Conservation (phyloP, 2,113 vertebrate species). For the Phalacrocorax pelagicus region DNA sequence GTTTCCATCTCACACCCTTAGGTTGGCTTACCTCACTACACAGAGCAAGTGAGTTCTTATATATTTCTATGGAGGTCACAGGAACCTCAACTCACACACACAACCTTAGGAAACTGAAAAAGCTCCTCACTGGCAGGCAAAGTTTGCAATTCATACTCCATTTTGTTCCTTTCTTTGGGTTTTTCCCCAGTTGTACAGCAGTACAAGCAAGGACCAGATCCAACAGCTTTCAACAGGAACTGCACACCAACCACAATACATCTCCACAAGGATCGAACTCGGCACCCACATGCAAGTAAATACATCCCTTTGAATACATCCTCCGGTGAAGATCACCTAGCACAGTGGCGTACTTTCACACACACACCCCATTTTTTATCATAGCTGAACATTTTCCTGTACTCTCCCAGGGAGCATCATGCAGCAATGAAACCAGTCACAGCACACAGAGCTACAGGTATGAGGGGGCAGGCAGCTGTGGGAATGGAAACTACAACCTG, state of each 20-base stretch:
- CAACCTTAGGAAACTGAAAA: background rate
- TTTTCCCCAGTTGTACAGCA: background rate
- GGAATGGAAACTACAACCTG: background rate
- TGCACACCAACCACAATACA: too few relatives aligned
- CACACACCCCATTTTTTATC: background rate
- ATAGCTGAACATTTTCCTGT: background rate
- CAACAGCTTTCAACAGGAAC: background rate
- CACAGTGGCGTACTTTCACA: too few relatives aligned
- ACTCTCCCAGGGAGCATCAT: background rate
- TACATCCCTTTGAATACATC: fast-evolving
- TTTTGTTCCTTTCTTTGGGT: background rate
- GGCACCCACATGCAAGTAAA: fast-evolving
- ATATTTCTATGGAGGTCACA: background rate
- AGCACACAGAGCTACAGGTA: background rate
- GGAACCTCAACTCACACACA: background rate
- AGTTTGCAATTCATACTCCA: background rate
- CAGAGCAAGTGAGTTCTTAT: background rate
- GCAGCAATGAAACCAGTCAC: background rate
- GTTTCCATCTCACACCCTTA: background rate
- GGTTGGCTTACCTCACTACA: background rate
- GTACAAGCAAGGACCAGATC: background rate
- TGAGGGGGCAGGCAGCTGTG: background rate
- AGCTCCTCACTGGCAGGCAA: background rate
- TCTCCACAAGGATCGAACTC: background rate
- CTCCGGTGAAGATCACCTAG: background rate